Conservation (phyloP, 2,888 invertebrate genomes). For the Lagria hirta region DNA sequence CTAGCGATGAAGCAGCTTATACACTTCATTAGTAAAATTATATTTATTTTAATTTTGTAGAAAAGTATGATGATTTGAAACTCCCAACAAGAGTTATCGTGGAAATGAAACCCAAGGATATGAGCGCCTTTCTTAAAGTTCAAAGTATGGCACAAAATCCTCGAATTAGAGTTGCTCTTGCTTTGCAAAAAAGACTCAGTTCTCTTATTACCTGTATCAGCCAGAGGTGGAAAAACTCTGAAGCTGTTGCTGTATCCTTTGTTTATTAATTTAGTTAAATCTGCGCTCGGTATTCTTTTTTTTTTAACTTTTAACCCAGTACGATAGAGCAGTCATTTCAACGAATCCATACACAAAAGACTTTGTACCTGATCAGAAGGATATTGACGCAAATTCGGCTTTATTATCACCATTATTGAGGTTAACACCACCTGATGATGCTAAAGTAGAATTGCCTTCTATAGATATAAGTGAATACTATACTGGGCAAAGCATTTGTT, state of each 20-base stretch:
- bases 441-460: constrained; percentile 69
- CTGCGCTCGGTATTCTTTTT: not conserved
- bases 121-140: constrained; percentile 80
- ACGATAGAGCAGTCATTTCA: constrained; percentile 44
- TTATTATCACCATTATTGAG: constrained; percentile 40
- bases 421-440: constrained; percentile 61
- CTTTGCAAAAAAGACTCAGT: constrained; percentile 72
- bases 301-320: constrained; percentile 21
- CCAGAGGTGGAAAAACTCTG: constrained; percentile 70
- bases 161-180: constrained; percentile 70
- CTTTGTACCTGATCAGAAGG: constrained; percentile 37
- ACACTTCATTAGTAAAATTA: too few relatives aligned
- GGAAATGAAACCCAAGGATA: constrained; percentile 74
- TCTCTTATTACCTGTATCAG: constrained; percentile 72
- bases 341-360: constrained; percentile 36
- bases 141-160: constrained; percentile 90
- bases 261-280: constrained; percentile 1
- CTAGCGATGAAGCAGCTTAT: too few relatives aligned
- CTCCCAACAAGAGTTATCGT: constrained; percentile 78
- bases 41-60: constrained; percentile 53
- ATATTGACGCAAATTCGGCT: constrained; percentile 35
- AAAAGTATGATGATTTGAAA: constrained; percentile 71
- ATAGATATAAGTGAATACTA: constrained; percentile 75
- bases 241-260: constrained; percentile 31
- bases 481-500: constrained; percentile 76